Base-by-base conservation (phyloP, 2,888 invertebrate genomes). In the Tromatobia lineatoria region DNA sequence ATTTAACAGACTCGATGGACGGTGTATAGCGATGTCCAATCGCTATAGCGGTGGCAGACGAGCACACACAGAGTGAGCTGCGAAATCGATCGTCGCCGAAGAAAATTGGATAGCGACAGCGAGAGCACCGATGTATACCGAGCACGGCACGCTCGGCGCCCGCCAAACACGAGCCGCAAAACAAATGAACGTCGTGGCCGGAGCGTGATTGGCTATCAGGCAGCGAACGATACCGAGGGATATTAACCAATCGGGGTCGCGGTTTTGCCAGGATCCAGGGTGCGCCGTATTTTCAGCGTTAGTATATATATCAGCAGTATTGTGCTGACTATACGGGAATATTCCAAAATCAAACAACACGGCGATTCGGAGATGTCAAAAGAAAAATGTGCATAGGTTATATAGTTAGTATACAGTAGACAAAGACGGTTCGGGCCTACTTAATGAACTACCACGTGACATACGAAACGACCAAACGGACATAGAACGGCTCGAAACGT, bases 131-230 rank as follows among this genome's bases (percentile, higher is more conserved):
- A 47, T 74, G 45, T 69, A 81, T 50, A 75, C 52, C 74, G 47
- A 20, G 54, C 67, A 74, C 18, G 69, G 67, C 45, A 34, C 47
- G 59, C 47, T 85, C 83, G 82, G 74, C 73, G 87, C 74, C 82
- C 88, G 89, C 89, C 88, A 88, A 89, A 90, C 87, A 88, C 86
- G 86, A 82, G 85, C 90, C 89, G 87, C 90, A 91, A 91, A 92
- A 91, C 91, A 91, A 91, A 91, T 91, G 91, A 91, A 90, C 89
- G 87, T 89, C 87, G 89, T 83, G 88, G 87, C 87, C 75, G 87
- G 50, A 85, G 59, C 81, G 86, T 88, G 90, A 91, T 91, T 91
- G 90, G 89, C 89, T 89, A 90, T 91, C 89, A 89, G 88, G 84
- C 79, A 64, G 59, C 79, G 84, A 59, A 88, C 82, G 85, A 87